phyloP scores from a whole-genome alignment of 2,797 vertebrate genomes.

The Forpus xanthops region DNA sequence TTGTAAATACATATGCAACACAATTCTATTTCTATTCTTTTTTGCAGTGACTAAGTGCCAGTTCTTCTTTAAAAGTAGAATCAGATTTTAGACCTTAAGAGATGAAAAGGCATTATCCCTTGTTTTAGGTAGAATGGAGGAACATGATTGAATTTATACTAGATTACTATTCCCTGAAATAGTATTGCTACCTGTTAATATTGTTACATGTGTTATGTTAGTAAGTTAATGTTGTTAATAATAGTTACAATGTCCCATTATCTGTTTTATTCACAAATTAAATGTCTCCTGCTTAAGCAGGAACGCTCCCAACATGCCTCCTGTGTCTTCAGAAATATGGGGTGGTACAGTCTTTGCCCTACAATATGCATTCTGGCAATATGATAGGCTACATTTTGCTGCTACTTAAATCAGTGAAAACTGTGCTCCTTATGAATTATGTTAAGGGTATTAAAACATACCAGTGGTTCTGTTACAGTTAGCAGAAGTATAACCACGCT shows the following conservation, averaged over 20 bases:
- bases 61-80: neutral
- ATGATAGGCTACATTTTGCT: neutral
- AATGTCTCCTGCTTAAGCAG: neutral
- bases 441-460: neutral
- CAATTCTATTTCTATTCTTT: neutral
- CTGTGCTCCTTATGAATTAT: neutral
- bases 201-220: neutral
- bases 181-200: neutral
- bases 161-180: neutral
- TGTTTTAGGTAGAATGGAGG: neutral
- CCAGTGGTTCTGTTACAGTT: neutral
- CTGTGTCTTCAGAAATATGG: neutral
- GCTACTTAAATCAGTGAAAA: neutral
- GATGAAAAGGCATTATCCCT: neutral
- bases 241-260: neutral
- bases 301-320: neutral
- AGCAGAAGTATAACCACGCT: neutral
- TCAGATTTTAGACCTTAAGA: neutral
- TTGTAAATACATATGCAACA: neutral
- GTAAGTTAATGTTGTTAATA: neutral
- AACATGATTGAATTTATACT: neutral
- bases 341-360: neutral
- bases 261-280: neutral
- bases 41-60: neutral
- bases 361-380: neutral